Conservation (phyloP, 2,888 invertebrate genomes). For the Ectropis crepuscularia region DNA sequence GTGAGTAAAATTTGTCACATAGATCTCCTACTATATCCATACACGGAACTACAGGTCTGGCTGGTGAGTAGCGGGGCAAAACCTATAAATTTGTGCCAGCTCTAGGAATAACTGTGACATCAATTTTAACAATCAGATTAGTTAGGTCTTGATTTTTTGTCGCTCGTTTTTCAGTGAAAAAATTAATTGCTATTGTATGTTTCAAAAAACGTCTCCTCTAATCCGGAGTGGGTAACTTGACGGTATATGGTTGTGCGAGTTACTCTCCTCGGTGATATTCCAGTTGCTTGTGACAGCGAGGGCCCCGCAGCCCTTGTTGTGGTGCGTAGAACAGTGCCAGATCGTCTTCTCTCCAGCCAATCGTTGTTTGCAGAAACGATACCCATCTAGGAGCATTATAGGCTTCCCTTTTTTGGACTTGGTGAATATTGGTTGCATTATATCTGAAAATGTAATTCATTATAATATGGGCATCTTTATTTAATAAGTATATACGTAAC, state of each 20-base stretch:
- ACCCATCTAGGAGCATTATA: slow-evolving; percentile 33
- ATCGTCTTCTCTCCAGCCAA: slow-evolving; percentile 23
- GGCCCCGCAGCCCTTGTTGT: slow-evolving; percentile 41
- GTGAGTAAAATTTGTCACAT: too few species aligned
- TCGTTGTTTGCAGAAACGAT: slow-evolving; percentile 36
- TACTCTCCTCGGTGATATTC: not conserved
- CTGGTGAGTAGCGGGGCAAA: too few species aligned
- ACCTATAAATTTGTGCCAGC: too few species aligned
- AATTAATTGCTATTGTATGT: too few species aligned
- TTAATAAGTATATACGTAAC: too few species aligned
- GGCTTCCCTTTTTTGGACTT: slow-evolving; percentile 25
- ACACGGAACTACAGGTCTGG: too few species aligned
- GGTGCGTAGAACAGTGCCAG: slow-evolving; percentile 48
- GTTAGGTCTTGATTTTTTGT: too few species aligned
- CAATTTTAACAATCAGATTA: too few species aligned
- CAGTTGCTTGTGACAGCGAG: slow-evolving; percentile 9
- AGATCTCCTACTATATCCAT: too few species aligned
- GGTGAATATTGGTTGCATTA: slow-evolving; percentile 14
- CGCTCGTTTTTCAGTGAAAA: too few species aligned
- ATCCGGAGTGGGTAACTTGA: slow-evolving; percentile 17
- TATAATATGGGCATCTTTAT: not conserved
- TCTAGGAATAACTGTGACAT: too few species aligned
- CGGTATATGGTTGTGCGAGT: slow-evolving; percentile 18
- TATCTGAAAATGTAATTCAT: slow-evolving; percentile 4
- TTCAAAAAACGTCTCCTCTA: not conserved